Evolutionary conservation across 2,797 vertebrate species (phyloP).

Genomic region (Epinephelus awoara): DNA sequence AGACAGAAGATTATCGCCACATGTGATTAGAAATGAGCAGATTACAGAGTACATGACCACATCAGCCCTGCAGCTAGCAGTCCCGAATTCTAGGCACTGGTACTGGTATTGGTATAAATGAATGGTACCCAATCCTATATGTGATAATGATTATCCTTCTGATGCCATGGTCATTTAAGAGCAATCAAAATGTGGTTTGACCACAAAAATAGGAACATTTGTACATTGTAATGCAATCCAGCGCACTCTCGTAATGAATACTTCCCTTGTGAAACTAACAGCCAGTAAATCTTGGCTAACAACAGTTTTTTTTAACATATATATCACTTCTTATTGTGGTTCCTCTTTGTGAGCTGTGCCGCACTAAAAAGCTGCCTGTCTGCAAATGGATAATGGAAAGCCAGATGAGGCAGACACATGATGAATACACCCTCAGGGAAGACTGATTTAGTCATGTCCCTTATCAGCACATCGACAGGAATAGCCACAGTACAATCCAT

Average conservation of each 20-base stretch:
- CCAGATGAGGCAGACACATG: conserved; percentile 54
- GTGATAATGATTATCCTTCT: neutral
- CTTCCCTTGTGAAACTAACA: conserved; percentile 15
- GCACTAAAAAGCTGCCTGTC: conserved; percentile 26
- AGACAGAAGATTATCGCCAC: no score
- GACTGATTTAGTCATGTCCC: conserved; percentile 52
- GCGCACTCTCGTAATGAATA: neutral
- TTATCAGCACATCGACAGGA: conserved; percentile 45
- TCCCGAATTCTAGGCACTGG: no score
- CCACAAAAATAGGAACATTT: neutral
- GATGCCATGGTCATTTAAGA: neutral
- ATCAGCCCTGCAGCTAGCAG: no score
- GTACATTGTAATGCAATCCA: neutral
- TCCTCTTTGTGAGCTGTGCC: conserved; percentile 34
- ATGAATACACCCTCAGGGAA: conserved; percentile 64
- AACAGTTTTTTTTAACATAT: neutral
- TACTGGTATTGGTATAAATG: no score
- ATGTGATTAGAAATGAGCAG: no score
- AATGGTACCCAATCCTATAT: no score
- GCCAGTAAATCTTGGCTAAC: neutral
- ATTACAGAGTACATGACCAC: no score
- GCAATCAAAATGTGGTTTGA: neutral
- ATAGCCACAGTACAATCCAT: conserved; percentile 20
- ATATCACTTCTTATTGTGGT: conserved; percentile 17
- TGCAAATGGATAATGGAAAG: conserved; percentile 54